phyloP scores from a whole-genome alignment of 2,888 invertebrate species.

The Odontocolon sp. region DNA sequence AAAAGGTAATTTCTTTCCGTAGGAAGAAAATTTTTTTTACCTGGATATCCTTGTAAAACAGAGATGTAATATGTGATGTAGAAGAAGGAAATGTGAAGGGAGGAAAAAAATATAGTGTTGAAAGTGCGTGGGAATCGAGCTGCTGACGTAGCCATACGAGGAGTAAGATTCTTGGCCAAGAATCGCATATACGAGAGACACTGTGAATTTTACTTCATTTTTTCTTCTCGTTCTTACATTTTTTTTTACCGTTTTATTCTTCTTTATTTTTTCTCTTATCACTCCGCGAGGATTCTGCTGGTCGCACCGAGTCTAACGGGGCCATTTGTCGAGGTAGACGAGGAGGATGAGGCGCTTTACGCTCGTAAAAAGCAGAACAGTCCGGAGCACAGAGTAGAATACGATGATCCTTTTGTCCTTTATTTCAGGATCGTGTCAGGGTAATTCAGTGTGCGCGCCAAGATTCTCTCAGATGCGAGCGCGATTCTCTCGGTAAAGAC shows the following conservation, averaged over 20 bases:
- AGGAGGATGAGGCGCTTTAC: not conserved
- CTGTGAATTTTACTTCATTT: not conserved
- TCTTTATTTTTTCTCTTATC: too few relatives aligned
- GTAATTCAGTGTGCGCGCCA: not conserved
- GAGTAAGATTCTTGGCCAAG: not conserved
- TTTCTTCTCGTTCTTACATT: not conserved
- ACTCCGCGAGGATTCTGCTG: slow-evolving; percentile 4
- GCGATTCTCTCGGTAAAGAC: not conserved
- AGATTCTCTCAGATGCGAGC: not conserved
- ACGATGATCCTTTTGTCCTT: slow-evolving; percentile 3
- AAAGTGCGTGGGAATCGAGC: not conserved
- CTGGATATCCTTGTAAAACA: not conserved
- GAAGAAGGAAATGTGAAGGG: too few relatives aligned
- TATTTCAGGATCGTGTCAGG: slow-evolving; percentile 5
- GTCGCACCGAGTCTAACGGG: slow-evolving; percentile 32
- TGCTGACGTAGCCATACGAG: not conserved
- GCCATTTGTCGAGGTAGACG: slow-evolving; percentile 22
- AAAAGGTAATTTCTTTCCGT: not conserved
- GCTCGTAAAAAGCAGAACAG: slow-evolving; percentile 40
- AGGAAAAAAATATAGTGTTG: not conserved
- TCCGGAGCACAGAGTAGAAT: slow-evolving; percentile 2
- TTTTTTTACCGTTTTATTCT: slow-evolving; percentile 1
- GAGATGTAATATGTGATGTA: not conserved
- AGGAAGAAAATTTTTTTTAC: not conserved
- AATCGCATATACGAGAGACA: not conserved